phyloP scores from a whole-genome alignment of 2,888 invertebrate species.

The Abrostola triplasia region DNA sequence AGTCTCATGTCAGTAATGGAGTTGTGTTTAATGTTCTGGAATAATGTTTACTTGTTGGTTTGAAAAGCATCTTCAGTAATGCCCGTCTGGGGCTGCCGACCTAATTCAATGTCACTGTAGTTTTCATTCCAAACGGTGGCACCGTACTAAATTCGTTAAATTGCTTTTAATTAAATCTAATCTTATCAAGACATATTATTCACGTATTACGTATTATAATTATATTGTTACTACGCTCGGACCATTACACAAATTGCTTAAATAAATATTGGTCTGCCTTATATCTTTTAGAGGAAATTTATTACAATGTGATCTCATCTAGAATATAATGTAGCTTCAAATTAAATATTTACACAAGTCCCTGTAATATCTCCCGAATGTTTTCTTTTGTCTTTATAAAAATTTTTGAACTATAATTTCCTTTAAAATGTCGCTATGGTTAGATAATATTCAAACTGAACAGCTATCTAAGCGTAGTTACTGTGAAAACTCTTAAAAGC shows the following conservation, averaged over 20 bases:
- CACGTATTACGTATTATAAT: no score
- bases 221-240: background rate
- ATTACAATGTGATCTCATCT: no score
- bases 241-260: background rate
- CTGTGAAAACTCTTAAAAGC: no score
- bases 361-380: no score
- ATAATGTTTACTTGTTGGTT: slow-evolving; percentile 28
- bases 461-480: no score
- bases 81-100: slow-evolving; percentile 20
- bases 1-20: slow-evolving; percentile 24
- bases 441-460: no score
- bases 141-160: slow-evolving; percentile 1
- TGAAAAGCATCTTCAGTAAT: slow-evolving; percentile 28
- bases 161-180: background rate
- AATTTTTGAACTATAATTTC: no score
- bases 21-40: slow-evolving; percentile 40
- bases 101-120: slow-evolving; percentile 15
- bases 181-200: background rate
- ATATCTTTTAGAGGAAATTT: no score
- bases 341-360: no score
- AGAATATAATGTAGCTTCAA: no score
- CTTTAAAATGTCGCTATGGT: no score
- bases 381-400: no score
- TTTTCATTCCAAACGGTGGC: slow-evolving; percentile 13
- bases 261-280: background rate